Percentiles rank a stretch among this genome's conserved stretches.
These are phyloP conservation scores for Chrysomela aeneicollis DNA, from an alignment of 2,888 invertebrate species.

Conservation along the genomic window DNA sequence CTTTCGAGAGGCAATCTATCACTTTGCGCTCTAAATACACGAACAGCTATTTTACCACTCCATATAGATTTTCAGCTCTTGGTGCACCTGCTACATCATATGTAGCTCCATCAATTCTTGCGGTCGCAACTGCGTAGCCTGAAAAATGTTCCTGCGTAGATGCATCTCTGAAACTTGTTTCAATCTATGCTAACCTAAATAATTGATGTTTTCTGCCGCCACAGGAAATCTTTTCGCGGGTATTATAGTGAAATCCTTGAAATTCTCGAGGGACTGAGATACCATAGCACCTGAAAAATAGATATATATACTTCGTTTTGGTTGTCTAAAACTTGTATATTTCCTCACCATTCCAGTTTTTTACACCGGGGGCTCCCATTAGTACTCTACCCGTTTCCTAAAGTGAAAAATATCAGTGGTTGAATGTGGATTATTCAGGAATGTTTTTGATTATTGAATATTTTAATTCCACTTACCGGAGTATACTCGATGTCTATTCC, in stretches of 20 bases:
- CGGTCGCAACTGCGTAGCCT: constrained; percentile 42
- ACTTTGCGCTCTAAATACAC: too few relatives aligned
- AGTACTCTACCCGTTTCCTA: constrained; percentile 24
- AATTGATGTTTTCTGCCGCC: constrained; percentile 26
- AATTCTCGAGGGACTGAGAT: constrained; percentile 21
- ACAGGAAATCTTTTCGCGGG: constrained; percentile 25
- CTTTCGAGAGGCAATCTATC: too few relatives aligned
- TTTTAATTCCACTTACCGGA: constrained; percentile 27
- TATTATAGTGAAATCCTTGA: constrained; percentile 18
- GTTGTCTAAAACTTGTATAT: too few relatives aligned
- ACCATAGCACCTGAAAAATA: constrained; percentile 29
- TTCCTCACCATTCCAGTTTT: constrained; percentile 40
- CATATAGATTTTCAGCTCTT: constrained; percentile 56
- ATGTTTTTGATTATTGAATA: too few relatives aligned
- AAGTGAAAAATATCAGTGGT: background rate
- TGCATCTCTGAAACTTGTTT: background rate
- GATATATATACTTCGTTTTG: too few relatives aligned
- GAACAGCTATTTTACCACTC: constrained; percentile 48
- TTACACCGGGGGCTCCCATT: constrained; percentile 41
- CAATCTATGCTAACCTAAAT: constrained; percentile 34
- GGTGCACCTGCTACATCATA: constrained; percentile 67
- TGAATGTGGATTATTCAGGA: too few relatives aligned
- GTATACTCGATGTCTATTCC: constrained; percentile 40
- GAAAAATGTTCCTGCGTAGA: constrained; percentile 2
- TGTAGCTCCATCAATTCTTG: constrained; percentile 45